These are phyloP conservation scores for Montifringilla adamsi DNA, from an alignment of 2,113 vertebrate species.

Conservation along the genomic window DNA sequence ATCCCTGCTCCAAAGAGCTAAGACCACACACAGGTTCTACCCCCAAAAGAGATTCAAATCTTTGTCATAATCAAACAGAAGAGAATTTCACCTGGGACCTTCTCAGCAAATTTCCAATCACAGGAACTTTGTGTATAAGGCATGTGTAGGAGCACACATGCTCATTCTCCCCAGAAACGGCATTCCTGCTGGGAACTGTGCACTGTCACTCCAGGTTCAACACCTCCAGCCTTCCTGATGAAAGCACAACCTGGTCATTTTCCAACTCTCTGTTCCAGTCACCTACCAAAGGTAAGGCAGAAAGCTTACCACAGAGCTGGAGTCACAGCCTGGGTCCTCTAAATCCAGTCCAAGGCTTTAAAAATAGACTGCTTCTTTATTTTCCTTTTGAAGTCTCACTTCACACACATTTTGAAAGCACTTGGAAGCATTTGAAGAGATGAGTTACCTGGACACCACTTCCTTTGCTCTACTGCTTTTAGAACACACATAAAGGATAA, in stretches of 20 bases:
- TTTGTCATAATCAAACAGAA: background rate
- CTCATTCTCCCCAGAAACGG: rapidly evolving
- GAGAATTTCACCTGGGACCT: background rate
- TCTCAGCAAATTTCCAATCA: background rate
- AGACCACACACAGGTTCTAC: background rate
- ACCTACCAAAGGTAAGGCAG: background rate
- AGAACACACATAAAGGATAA: background rate
- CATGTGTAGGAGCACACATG: rapidly evolving
- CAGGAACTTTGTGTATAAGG: background rate
- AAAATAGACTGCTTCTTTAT: background rate
- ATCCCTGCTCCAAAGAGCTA: background rate
- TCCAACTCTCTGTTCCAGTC: background rate
- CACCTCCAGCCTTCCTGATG: background rate
- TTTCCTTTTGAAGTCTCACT: background rate
- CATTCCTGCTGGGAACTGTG: background rate
- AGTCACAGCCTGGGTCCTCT: background rate
- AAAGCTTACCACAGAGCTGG: background rate
- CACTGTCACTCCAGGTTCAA: background rate
- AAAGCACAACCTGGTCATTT: background rate
- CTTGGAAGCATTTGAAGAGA: background rate
- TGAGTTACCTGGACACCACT: background rate
- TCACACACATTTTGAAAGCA: background rate
- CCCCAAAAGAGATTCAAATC: background rate
- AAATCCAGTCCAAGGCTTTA: background rate
- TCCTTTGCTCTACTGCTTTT: background rate